Percentiles rank a stretch among this genome's conserved stretches.
These are phyloP conservation scores for Mormyrus lacerda DNA, from an alignment of 2,113 vertebrate genomes.

Conservation along the genomic window DNA sequence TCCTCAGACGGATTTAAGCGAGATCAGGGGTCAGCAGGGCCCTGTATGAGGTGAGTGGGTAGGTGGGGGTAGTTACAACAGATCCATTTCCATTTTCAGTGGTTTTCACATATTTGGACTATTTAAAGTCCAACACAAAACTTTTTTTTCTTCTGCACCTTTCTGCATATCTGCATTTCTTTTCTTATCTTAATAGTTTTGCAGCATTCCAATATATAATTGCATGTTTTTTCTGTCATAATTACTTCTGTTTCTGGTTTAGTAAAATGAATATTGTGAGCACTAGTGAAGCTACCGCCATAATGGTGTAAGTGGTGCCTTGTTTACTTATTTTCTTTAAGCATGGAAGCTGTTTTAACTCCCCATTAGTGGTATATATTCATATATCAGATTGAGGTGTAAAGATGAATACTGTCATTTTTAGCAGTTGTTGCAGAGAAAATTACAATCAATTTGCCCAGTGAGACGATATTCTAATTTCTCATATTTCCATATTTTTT, in stretches of 20 bases:
- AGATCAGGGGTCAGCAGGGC: slow-evolving; percentile 50
- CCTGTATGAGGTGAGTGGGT: background rate
- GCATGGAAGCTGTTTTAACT: background rate
- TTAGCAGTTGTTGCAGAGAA: background rate
- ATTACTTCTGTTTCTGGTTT: background rate
- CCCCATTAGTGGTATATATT: background rate
- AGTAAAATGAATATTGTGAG: background rate
- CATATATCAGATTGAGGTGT: background rate
- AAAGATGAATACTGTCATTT: background rate
- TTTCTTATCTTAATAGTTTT: background rate
- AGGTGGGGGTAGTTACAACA: background rate
- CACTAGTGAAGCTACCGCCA: background rate
- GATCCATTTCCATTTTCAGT: background rate
- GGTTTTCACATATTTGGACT: background rate
- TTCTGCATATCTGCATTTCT: background rate
- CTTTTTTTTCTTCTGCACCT: background rate
- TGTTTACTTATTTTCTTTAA: background rate
- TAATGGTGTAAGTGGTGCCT: background rate
- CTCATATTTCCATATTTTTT: background rate
- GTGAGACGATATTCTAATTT: background rate
- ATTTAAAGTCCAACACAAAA: background rate
- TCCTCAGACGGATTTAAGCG: slow-evolving; percentile 44
- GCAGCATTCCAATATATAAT: background rate
- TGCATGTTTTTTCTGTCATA: background rate
- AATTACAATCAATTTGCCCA: background rate